Conservation (phyloP, 2,797 vertebrate species). For the Poeciliopsis presidionis region DNA sequence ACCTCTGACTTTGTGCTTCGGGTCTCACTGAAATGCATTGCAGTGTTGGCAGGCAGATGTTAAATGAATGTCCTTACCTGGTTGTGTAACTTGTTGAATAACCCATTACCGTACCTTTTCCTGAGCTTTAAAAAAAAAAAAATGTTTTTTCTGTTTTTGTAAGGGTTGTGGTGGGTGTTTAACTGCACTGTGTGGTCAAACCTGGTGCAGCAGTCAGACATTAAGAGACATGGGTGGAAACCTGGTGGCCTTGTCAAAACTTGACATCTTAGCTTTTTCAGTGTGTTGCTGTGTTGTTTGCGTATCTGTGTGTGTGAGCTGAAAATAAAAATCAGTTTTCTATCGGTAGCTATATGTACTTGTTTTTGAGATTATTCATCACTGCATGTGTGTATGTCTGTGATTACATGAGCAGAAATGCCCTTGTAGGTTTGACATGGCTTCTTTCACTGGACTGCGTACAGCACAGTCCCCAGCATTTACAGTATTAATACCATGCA, state of each 20-base stretch:
- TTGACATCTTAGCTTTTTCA: conserved; percentile 24
- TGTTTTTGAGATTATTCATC: conserved; percentile 23
- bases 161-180: conserved; percentile 3
- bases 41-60: neutral
- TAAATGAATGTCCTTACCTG: neutral
- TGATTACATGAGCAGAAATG: conserved; percentile 26
- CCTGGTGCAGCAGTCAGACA: conserved; percentile 1
- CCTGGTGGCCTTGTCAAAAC: conserved; percentile 49
- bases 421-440: conserved; percentile 55
- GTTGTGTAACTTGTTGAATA: conserved; percentile 15
- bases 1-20: neutral
- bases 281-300: conserved; percentile 5
- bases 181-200: conserved; percentile 17
- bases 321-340: conserved; percentile 11
- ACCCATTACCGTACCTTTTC: neutral
- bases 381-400: neutral
- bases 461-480: conserved; percentile 48
- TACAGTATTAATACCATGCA: conserved; percentile 37
- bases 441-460: conserved; percentile 48
- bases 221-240: conserved; percentile 36
- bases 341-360: conserved; percentile 43
- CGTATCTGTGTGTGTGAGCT: neutral
- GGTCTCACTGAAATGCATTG: neutral
- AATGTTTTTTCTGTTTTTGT: conserved; percentile 9
- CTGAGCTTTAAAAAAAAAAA: neutral